Base-by-base conservation (phyloP, 2,888 invertebrate species). In the Euphydryas editha region DNA sequence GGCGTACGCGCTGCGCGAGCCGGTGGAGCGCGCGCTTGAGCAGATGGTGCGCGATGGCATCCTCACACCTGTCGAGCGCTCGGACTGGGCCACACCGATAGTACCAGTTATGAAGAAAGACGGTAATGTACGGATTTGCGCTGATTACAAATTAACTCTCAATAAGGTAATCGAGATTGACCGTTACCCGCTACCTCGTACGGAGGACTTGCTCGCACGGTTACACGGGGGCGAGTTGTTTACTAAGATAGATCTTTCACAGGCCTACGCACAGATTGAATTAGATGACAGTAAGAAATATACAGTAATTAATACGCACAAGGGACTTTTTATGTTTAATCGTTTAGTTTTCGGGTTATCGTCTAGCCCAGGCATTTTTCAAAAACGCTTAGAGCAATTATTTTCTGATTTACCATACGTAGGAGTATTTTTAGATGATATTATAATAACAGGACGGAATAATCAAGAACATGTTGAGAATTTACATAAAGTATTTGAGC, bases 371-470 rank as follows among this genome's bases (percentile, higher is more conserved):
- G 78, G 78, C 11, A 80, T 81, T 67, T 82, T 82, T 72, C 81
- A 82, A 66, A 72, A 72, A 60, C 62, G 67, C 7, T 73, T 81
- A 59, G 80, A 82, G 54, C 75, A 75, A 54, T 61, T 81, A 42
- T 70, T 81, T 21, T 64, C 67, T 18, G 79, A 65, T 39, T 46
- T 70, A 47, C 39, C 54, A 1, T 10, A 60, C 11, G 67, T 70
- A 20, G 67, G 62, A 0, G 68, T 71, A 1, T 71, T 71, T 24
- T n/a, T 68, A 5, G 68, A 71, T 47, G 66, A 71, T 46, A 42
- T 71, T 13, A 60, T 68, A 30, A 71, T 71, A 18, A 58, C 67
- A 0, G 61, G 66, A 24, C 17, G 17, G 17, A 47, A 6, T n/a
- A 59, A 37, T 2, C 15, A 4, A 7, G 54, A 57, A 11, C 66